Evolutionary conservation across 1,140 invertebrate species (phyloP), one percentile per base, ranked within the genome.

Genomic region (Trachymyrmex septentrionalis): DNA sequence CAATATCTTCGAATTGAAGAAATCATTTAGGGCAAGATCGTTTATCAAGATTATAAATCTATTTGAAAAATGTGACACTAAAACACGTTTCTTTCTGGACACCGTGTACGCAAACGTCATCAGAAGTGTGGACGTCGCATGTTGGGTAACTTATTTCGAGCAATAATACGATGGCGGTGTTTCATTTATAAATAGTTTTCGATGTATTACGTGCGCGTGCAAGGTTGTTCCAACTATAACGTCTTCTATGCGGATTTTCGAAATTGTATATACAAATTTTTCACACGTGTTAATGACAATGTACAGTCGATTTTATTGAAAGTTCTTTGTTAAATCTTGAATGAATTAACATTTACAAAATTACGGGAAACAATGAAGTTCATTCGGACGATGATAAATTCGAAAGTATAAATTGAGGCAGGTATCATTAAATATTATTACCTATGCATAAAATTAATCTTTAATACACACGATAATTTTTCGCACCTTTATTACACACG

Each of bases 171-270:
- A 44, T 78, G 73, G 67, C 66, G 80, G 38, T 88, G 57, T 88
- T 85, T 71, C 77, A 64, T 44, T 88, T 91, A 91, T 90, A 91
- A 91, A 91, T 91, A 91, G 90, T 91, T 91, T 90, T 88, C 78
- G 30, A 87, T 88, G 76, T 90, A 85, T 91, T 91, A 88, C 87
- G 80, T 90, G 27, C 80, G 80, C 84, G 87, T 75, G 85, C 89
- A 91, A 91, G 90, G 89, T 90, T 91, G 78, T 90, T 87, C 86
- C 71, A 85, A 88, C 87, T 90, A 88, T 87, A 90, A 75, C 61
- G 19, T 21, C 16, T 76, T 66, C 59, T 80, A 27, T 64, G 38
- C 67, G 24, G 0, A 57, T 24, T 59, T 71, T 82, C 12, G 30
- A 71, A 72, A 57, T 34, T 34, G 3, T n/a, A 71, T 34, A 21